A percentile compares a stretch with the other conserved stretches of the same genome.
These are phyloP conservation scores for Atherinomorus stipes DNA, from an alignment of 2,113 vertebrate genomes.

Conservation along the genomic window DNA sequence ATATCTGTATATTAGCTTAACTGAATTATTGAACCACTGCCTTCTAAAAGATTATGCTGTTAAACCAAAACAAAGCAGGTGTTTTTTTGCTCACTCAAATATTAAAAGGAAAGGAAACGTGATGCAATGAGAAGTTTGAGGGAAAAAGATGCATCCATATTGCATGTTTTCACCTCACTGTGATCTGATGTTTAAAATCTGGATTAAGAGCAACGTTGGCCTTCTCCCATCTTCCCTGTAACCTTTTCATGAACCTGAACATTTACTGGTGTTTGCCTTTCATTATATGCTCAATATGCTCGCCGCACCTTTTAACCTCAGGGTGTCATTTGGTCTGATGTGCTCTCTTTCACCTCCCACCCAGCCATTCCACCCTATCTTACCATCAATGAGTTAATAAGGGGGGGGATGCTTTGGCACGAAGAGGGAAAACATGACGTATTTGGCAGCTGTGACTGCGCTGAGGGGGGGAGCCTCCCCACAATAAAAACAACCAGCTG, in stretches of 20 bases:
- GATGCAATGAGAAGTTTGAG: no score
- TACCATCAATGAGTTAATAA: conserved; percentile 57
- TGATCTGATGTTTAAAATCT: not conserved
- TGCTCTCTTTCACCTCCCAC: conserved; percentile 31
- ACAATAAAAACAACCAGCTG: conserved; percentile 77
- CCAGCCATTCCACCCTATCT: conserved; percentile 48
- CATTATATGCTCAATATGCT: conserved; percentile 14
- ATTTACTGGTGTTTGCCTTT: conserved; percentile 22
- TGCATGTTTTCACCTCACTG: not conserved
- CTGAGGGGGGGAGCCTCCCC: conserved; percentile 52
- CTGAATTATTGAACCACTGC: no score
- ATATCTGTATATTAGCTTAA: no score
- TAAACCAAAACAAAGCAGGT: no score
- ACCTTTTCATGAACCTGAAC: conserved; percentile 47
- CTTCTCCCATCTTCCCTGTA: not conserved
- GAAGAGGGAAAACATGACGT: conserved; percentile 66
- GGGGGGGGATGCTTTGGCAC: conserved; percentile 59
- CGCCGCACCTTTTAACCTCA: conserved; percentile 49
- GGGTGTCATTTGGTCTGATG: conserved; percentile 23
- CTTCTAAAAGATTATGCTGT: no score
- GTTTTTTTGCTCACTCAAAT: no score
- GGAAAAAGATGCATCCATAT: not conserved
- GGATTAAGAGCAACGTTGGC: not conserved
- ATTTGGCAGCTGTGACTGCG: conserved; percentile 74
- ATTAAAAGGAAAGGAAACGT: no score